A percentile compares a stretch with the other conserved stretches of the same genome.
Conservation (phyloP, 2,797 vertebrate genomes). For the Hyperoplus lanceolatus region DNA sequence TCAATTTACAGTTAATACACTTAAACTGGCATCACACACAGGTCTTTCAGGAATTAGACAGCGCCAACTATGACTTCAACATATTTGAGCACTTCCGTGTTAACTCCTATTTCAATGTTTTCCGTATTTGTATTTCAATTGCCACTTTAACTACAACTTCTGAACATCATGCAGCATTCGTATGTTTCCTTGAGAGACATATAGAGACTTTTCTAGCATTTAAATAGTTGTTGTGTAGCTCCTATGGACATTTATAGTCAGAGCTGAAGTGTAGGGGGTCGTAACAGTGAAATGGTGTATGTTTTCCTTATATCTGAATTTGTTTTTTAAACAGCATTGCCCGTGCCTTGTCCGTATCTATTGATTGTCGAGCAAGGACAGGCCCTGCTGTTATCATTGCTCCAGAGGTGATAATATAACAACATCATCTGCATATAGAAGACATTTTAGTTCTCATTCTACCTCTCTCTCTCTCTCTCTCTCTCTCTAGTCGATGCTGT, state of each 20-base stretch:
- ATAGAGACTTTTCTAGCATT: background rate
- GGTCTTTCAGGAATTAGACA: too few relatives aligned
- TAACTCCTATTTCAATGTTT: background rate
- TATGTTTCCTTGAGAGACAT: background rate
- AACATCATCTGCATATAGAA: slow-evolving; percentile 61
- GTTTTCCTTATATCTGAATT: slow-evolving; percentile 22
- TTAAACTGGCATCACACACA: background rate
- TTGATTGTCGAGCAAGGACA: slow-evolving; percentile 33
- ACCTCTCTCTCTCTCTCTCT: slow-evolving; percentile 40
- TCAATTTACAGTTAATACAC: background rate
- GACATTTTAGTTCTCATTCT: slow-evolving; percentile 42
- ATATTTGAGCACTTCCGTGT: background rate
- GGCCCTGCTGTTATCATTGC: slow-evolving; percentile 27
- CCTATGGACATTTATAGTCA: background rate
- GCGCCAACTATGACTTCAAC: background rate
- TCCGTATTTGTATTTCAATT: background rate
- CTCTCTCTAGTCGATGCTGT: slow-evolving; percentile 92
- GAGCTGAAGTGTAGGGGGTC: background rate
- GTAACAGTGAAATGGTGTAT: slow-evolving; percentile 16
- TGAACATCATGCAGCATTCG: background rate
- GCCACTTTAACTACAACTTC: background rate
- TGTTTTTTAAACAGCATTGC: slow-evolving; percentile 19
- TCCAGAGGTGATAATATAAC: slow-evolving; percentile 41
- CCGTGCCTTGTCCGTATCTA: slow-evolving; percentile 30
- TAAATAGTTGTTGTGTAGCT: background rate